A percentile compares a stretch with the other conserved stretches of the same genome.
These are phyloP conservation scores for Ceuthmochares aereus DNA, from an alignment of 2,113 vertebrate species.

Conservation along the genomic window DNA sequence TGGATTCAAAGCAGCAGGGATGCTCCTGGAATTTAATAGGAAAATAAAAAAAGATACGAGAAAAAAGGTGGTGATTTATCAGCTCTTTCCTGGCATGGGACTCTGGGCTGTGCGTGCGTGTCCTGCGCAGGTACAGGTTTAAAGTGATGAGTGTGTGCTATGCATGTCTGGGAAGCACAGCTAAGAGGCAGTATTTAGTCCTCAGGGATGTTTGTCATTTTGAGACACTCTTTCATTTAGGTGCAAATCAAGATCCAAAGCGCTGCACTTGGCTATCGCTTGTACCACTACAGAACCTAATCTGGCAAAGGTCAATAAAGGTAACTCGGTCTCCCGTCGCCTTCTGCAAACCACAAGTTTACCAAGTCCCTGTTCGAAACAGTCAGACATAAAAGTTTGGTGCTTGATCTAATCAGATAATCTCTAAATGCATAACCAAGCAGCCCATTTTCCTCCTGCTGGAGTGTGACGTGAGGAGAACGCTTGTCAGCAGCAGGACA, in stretches of 20 bases:
- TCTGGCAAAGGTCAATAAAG: not conserved
- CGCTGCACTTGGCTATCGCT: not conserved
- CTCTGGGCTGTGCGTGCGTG: not conserved
- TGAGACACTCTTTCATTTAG: constrained; percentile 59
- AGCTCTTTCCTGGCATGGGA: not conserved
- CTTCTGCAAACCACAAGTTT: not conserved
- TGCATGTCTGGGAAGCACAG: constrained; percentile 30
- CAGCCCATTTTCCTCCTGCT: not conserved
- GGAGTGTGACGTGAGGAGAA: not conserved
- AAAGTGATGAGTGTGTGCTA: constrained; percentile 3
- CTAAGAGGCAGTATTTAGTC: constrained; percentile 53
- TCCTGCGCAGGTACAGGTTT: not conserved
- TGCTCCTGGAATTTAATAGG: constrained; percentile 15
- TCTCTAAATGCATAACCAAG: not conserved
- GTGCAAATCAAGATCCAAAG: constrained; percentile 60
- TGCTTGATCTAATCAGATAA: not conserved
- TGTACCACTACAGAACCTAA: not conserved
- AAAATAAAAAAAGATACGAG: not conserved
- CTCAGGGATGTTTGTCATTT: constrained; percentile 40
- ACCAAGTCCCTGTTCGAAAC: not conserved
- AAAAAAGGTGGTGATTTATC: not conserved
- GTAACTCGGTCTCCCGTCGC: not conserved
- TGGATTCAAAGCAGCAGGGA: constrained; percentile 20
- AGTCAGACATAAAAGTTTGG: rapidly evolving
- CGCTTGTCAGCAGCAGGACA: not conserved